Percentiles rank a stretch among this genome's conserved stretches.
These are phyloP conservation scores for Hirudinaria manillensis DNA, from an alignment of 2,888 invertebrate genomes.

Conservation along the genomic window DNA sequence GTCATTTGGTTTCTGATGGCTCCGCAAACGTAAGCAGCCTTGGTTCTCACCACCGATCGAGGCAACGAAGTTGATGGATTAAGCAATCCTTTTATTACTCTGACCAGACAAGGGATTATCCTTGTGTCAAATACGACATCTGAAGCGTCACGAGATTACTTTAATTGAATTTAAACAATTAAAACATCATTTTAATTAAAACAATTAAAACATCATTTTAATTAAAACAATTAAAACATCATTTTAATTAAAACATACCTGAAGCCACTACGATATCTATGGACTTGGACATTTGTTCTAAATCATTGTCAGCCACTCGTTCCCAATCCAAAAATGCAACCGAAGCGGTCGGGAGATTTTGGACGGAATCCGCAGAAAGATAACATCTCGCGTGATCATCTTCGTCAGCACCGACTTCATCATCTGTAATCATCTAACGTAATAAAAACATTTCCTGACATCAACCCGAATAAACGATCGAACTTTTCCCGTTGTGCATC, in stretches of 20 bases:
- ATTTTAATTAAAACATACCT: background rate
- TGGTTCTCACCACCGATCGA: background rate
- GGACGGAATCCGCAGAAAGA: too few species aligned
- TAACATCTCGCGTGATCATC: too few species aligned
- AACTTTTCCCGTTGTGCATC: background rate
- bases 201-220: background rate
- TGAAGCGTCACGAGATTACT: background rate
- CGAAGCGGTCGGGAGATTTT: background rate
- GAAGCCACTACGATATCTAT: background rate
- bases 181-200: background rate
- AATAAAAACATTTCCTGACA: too few species aligned
- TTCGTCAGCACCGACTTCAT: too few species aligned
- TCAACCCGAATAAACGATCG: too few species aligned
- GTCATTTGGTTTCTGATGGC: background rate
- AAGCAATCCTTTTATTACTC: slow-evolving; percentile 6
- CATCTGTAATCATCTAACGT: too few species aligned
- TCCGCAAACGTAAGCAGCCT: background rate
- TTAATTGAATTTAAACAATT: background rate
- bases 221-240: background rate
- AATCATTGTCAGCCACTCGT: background rate
- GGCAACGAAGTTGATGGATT: background rate
- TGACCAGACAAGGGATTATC: background rate
- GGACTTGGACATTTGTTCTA: background rate
- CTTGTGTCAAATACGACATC: slow-evolving; percentile 13
- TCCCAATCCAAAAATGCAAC: background rate